Conservation (phyloP, 2,797 vertebrate genomes). For the Siniperca scherzeri region DNA sequence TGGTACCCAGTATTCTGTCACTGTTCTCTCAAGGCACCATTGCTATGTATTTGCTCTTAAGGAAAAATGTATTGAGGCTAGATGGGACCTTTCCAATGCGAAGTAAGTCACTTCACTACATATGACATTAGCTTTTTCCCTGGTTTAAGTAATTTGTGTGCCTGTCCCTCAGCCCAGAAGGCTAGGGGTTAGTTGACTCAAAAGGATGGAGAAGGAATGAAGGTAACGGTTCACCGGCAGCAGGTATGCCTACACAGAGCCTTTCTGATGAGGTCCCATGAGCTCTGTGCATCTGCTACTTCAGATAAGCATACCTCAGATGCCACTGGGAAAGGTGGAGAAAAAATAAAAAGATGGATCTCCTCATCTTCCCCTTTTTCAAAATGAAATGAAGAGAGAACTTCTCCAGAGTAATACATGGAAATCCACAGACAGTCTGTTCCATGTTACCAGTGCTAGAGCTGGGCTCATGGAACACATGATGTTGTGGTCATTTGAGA, state of each 20-base stretch:
- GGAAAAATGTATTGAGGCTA: slow-evolving; percentile 47
- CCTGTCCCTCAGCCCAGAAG: slow-evolving; percentile 71
- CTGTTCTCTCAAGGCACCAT: slow-evolving; percentile 52
- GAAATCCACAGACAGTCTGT: slow-evolving; percentile 66
- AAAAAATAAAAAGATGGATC: slow-evolving; percentile 62
- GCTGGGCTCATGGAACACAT: slow-evolving; percentile 23
- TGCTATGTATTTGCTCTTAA: slow-evolving; percentile 64
- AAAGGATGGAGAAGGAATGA: slow-evolving; percentile 67
- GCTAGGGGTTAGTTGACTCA: slow-evolving; percentile 69
- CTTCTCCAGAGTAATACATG: slow-evolving; percentile 73
- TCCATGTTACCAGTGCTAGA: slow-evolving; percentile 31
- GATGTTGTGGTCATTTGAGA: slow-evolving; percentile 60
- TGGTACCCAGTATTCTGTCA: background rate
- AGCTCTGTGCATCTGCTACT: slow-evolving; percentile 84
- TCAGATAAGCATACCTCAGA: slow-evolving; percentile 85
- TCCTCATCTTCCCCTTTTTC: slow-evolving; percentile 63
- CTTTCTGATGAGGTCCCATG: slow-evolving; percentile 86
- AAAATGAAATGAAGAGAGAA: slow-evolving; percentile 65
- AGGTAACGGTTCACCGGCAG: slow-evolving; percentile 80
- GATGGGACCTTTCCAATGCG: slow-evolving; percentile 61
- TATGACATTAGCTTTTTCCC: slow-evolving; percentile 67
- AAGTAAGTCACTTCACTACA: slow-evolving; percentile 64
- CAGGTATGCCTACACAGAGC: slow-evolving; percentile 80
- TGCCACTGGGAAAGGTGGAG: slow-evolving; percentile 69
- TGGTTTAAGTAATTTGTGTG: slow-evolving; percentile 78